These are phyloP conservation scores for Calyptommatus sinebrachiatus DNA, from an alignment of 2,113 vertebrate species.

Conservation along the genomic window DNA sequence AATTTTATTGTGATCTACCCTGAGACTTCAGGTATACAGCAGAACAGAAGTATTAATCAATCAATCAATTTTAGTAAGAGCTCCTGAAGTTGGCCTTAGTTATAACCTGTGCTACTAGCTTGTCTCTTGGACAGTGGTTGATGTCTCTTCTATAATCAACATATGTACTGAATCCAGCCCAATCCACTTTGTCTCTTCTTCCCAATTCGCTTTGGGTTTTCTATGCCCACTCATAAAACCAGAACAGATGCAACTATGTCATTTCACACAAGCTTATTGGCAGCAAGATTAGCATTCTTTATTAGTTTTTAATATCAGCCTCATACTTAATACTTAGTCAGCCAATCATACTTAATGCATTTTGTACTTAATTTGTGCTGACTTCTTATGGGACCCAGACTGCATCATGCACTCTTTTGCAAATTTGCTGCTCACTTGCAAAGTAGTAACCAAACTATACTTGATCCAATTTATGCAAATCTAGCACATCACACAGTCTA, in stretches of 20 bases:
- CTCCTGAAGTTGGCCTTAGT: background rate
- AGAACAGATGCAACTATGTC: background rate
- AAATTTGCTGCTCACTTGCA: no score
- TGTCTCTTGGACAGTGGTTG: no score
- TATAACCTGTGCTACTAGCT: background rate
- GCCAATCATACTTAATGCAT: no score
- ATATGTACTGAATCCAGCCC: background rate
- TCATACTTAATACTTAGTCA: background rate
- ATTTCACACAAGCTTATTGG: background rate
- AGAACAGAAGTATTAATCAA: background rate
- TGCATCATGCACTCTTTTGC: no score
- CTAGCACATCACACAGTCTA: no score
- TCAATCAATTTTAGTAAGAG: background rate
- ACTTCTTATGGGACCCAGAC: no score
- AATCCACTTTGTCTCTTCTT: background rate
- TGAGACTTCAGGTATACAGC: no score
- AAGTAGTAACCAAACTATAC: no score
- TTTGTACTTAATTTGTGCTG: no score
- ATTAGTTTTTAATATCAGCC: background rate
- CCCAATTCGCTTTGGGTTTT: background rate
- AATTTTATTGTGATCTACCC: no score
- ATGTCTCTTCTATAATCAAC: background rate
- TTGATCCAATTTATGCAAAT: no score
- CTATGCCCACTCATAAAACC: no score
- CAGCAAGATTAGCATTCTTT: background rate